Evolutionary conservation across 2,888 invertebrate genomes (phyloP), one percentile per base, ranked within the genome.

Genomic region (Phaedon cochleariae): DNA sequence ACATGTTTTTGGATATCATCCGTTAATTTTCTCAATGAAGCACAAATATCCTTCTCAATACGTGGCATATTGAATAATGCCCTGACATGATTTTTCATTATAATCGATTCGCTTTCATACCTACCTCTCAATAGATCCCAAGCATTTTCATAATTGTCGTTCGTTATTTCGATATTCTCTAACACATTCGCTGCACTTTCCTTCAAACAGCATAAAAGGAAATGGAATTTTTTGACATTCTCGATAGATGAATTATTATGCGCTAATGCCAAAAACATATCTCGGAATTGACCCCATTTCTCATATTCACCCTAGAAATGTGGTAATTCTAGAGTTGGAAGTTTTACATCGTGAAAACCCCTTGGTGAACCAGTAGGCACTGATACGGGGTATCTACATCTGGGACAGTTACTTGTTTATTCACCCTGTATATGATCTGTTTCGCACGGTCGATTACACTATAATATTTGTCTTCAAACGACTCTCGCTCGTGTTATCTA

Each of bases 231-330:
- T 29, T 51, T 12, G 1, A 51, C 51, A 12, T 59, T 51, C n/a
- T 29, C 48, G 17, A 59, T 46, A 20, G 7, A 12, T 21, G 2
- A 6, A 2, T 59, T 18, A 29, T 41, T 45, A 31, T 59, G 29
- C 26, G 51, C 48, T 37, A 60, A 51, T 10, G 53, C 45, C 37
- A 34, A 7, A 20, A 60, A 53, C 37, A 45, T 52, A 15, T 60
- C 53, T 10, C 37, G 12, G 18, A 60, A 60, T 17, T 60, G 51
- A 34, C 31, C 45, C 49, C 59, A 59, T 59, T 46, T 34, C n/a
- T 59, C 49, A 20, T 29, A 59, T 48, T 46, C 49, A 12, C 34
- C 59, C 26, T 59, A 34, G 4, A 45, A 57, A 41, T 53, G 26
- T 3, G 26, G 26, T 26, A 26, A 26, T 26, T 26, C 26, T 5